phyloP scores from a whole-genome alignment of 2,797 vertebrate species.

The Euphonia xanthogaster region DNA sequence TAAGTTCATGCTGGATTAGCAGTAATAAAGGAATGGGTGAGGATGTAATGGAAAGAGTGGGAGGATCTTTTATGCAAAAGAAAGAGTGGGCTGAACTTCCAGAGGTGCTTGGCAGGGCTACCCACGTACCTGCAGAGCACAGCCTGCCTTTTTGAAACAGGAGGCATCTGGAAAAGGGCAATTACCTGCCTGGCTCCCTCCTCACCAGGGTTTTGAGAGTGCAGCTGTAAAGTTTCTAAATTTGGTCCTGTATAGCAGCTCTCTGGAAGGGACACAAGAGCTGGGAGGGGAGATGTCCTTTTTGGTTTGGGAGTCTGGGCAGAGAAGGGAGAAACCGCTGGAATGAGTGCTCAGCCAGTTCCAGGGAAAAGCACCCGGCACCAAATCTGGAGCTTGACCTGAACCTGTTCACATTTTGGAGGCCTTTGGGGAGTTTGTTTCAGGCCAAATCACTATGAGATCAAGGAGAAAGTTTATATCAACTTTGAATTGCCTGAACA shows the following conservation, averaged over 20 bases:
- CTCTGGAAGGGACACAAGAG: background rate
- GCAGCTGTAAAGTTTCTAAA: background rate
- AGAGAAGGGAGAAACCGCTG: background rate
- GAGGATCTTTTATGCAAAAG: background rate
- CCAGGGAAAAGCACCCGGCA: background rate
- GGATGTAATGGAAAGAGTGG: background rate
- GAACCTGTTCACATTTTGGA: background rate
- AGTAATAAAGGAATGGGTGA: background rate
- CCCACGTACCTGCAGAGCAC: background rate
- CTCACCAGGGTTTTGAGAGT: background rate
- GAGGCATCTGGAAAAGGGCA: background rate
- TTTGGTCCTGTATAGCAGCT: background rate
- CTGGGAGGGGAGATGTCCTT: background rate
- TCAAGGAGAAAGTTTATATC: constrained; percentile 37
- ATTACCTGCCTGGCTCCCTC: background rate
- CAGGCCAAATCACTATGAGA: constrained; percentile 10
- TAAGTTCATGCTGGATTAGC: background rate
- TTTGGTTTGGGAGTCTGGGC: background rate
- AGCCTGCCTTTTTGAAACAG: background rate
- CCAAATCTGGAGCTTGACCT: constrained; percentile 18
- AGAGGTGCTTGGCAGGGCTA: background rate
- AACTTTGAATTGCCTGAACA: constrained; percentile 50
- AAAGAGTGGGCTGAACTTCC: background rate
- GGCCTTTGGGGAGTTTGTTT: background rate
- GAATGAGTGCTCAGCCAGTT: background rate